Conservation (phyloP, 2,797 vertebrate species). For the Melanotaenia boesemani region DNA sequence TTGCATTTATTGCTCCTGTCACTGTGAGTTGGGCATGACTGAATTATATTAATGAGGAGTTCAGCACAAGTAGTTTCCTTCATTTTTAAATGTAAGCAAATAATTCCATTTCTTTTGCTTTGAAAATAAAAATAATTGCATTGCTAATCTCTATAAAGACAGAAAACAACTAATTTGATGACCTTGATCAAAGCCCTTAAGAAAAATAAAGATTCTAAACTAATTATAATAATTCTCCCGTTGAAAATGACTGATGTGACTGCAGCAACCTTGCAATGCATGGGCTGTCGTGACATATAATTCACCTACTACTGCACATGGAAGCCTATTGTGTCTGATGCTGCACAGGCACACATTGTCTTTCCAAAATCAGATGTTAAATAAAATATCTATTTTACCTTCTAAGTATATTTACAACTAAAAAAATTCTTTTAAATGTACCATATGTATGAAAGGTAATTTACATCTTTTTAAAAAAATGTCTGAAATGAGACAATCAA, state of each 20-base stretch:
- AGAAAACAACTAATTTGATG: background rate
- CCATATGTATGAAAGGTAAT: background rate
- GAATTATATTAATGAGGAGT: too few species aligned
- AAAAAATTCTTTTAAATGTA: background rate
- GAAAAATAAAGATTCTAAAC: background rate
- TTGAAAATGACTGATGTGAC: background rate
- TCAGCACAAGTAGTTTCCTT: too few species aligned
- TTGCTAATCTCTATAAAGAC: too few species aligned
- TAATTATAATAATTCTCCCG: background rate
- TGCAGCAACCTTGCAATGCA: background rate
- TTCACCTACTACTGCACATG: background rate
- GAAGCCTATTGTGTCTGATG: background rate
- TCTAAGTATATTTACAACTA: background rate
- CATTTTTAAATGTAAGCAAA: too few species aligned
- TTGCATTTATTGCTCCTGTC: slow-evolving; percentile 7
- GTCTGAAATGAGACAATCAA: background rate
- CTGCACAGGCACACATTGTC: background rate
- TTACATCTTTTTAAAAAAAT: background rate
- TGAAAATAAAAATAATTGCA: too few species aligned
- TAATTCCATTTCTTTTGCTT: too few species aligned
- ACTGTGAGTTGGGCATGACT: background rate
- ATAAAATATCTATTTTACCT: slow-evolving; percentile 5
- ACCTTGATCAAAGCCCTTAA: background rate
- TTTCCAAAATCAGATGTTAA: slow-evolving; percentile 1
- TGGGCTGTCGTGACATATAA: background rate